A percentile compares a stretch with the other conserved stretches of the same genome.
Conservation (phyloP, 2,888 invertebrate species). For the Nesidiocoris tenuis region DNA sequence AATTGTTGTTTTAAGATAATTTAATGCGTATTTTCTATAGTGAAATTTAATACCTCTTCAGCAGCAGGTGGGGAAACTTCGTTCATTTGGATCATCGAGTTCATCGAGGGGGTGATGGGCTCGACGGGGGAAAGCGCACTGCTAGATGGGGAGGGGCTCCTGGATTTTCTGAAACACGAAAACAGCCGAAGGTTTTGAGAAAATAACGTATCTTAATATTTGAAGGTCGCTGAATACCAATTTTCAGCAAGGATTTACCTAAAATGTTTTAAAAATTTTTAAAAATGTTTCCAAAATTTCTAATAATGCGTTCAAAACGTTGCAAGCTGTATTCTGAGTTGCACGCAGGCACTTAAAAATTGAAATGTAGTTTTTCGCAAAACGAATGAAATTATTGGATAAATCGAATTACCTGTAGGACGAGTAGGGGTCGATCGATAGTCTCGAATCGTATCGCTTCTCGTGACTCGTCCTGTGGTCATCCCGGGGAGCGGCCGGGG, state of each 20-base stretch:
- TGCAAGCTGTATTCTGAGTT: too few relatives aligned
- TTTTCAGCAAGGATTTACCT: too few relatives aligned
- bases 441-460: slow-evolving; percentile 5
- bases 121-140: slow-evolving; percentile 42
- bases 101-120: slow-evolving; percentile 43
- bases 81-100: slow-evolving; percentile 49
- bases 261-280: too few relatives aligned
- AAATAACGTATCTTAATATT: too few relatives aligned
- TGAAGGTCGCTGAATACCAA: too few relatives aligned
- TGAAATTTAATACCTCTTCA: slow-evolving; percentile 65
- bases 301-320: background rate
- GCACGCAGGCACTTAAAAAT: too few relatives aligned
- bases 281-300: too few relatives aligned
- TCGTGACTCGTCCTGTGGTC: slow-evolving; percentile 12
- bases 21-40: too few relatives aligned
- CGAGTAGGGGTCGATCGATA: slow-evolving; percentile 19
- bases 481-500: slow-evolving; percentile 7
- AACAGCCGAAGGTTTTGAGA: too few relatives aligned
- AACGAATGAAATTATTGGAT: too few relatives aligned
- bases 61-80: slow-evolving; percentile 68
- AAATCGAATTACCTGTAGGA: slow-evolving; percentile 28
- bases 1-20: too few relatives aligned
- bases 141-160: slow-evolving; percentile 42
- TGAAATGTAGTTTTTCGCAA: too few relatives aligned
- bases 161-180: slow-evolving; percentile 43